Evolutionary conservation across 2,888 invertebrate species (phyloP).

Genomic region (Heteropelma amictum): DNA sequence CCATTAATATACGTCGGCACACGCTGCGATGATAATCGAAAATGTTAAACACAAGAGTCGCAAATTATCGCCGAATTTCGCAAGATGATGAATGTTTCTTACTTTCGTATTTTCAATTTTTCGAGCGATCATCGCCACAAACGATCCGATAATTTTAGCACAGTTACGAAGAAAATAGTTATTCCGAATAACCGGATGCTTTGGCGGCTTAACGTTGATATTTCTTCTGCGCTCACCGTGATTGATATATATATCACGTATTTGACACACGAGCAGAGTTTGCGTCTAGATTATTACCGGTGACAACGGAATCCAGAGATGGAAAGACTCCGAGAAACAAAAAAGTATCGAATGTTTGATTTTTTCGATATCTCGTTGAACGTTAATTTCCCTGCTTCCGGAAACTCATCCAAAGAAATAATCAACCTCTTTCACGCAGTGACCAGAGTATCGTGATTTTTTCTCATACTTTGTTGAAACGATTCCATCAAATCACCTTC

Average conservation of each 20-base stretch:
- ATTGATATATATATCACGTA: neutral
- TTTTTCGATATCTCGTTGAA: too few species aligned
- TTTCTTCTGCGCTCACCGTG: neutral
- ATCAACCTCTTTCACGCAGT: too few species aligned
- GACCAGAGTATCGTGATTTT: too few species aligned
- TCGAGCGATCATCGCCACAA: constrained; percentile 10
- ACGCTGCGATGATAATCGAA: neutral
- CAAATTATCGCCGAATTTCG: neutral
- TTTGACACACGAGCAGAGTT: too few species aligned
- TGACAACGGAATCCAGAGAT: too few species aligned
- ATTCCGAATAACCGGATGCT: constrained; percentile 10
- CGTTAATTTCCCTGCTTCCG: too few species aligned
- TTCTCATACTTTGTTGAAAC: neutral
- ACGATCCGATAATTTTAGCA: constrained; percentile 10
- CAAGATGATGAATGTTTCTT: neutral
- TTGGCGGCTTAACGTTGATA: constrained; percentile 21
- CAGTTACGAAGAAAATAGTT: neutral
- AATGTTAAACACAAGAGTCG: neutral
- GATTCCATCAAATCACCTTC: neutral
- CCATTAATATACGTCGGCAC: neutral
- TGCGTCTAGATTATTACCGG: too few species aligned
- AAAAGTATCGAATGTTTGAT: too few species aligned
- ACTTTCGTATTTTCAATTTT: constrained; percentile 15
- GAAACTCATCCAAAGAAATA: too few species aligned
- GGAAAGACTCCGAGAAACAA: too few species aligned